Conservation (phyloP, 2,888 invertebrate species). For the Sphinx pinastri region DNA sequence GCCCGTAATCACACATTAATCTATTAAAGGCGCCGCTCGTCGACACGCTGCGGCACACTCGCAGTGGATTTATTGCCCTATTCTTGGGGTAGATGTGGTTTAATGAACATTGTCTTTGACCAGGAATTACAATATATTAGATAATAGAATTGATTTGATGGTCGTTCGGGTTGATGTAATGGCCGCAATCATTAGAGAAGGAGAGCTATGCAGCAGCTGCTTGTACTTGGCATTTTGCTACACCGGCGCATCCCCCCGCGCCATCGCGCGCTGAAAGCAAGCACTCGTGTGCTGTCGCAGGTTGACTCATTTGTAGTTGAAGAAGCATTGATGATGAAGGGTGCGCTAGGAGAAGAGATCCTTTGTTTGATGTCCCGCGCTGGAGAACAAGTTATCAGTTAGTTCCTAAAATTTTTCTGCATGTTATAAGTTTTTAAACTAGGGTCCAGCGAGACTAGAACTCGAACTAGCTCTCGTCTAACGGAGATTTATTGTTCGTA, state of each 20-base stretch:
- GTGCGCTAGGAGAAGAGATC: neutral
- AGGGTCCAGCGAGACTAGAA: neutral
- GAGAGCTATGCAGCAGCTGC: no score
- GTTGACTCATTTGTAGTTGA: no score
- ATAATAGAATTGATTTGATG: no score
- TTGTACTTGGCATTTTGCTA: no score
- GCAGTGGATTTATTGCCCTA: constrained; percentile 6
- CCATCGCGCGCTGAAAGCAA: no score
- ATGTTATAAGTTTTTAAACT: neutral
- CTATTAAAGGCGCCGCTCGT: constrained; percentile 1
- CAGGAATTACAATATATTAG: no score
- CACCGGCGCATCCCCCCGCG: no score
- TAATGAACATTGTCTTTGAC: neutral
- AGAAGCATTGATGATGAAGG: neutral
- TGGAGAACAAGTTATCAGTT: neutral
- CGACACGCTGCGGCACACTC: neutral
- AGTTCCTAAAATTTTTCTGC: neutral
- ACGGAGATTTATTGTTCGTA: neutral
- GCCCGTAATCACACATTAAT: constrained; percentile 8
- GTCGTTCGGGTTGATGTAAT: no score
- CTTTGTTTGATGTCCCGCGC: neutral
- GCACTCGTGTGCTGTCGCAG: no score
- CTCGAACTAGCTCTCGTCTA: neutral
- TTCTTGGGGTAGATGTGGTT: neutral
- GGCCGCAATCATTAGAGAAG: no score